A percentile compares a stretch with the other conserved stretches of the same genome.
Conservation (phyloP, 2,113 vertebrate species). For the Meriones unguiculatus region DNA sequence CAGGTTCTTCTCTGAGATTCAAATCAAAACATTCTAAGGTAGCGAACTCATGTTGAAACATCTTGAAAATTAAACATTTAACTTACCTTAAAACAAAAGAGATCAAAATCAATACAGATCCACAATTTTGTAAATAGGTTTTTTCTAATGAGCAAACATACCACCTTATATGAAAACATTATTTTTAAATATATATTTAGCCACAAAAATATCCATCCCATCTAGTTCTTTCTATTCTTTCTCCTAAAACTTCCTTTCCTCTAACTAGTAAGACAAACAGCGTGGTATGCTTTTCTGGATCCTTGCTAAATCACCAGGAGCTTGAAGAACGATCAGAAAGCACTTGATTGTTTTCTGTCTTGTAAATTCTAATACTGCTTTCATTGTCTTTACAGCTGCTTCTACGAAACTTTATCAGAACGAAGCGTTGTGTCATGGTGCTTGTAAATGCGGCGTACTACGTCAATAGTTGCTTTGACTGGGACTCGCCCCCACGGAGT, state of each 20-base stretch:
- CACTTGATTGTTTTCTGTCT: constrained; percentile 62
- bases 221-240: neutral
- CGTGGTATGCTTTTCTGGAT: constrained; percentile 59
- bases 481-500: constrained; percentile 98
- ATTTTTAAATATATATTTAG: constrained; percentile 17
- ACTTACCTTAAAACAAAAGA: constrained; percentile 30
- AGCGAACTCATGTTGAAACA: constrained; percentile 33
- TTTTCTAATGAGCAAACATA: constrained; percentile 3
- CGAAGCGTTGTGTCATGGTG: constrained; percentile 94
- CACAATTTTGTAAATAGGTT: neutral
- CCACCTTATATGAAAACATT: neutral
- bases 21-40: constrained; percentile 49
- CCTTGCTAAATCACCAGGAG: constrained; percentile 61
- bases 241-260: neutral
- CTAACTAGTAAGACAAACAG: neutral
- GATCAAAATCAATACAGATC: constrained; percentile 24
- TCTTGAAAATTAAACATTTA: constrained; percentile 39
- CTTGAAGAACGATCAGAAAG: constrained; percentile 41
- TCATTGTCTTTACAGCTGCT: constrained; percentile 90
- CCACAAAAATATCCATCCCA: constrained; percentile 3
- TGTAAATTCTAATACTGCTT: constrained; percentile 77
- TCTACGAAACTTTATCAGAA: constrained; percentile 95
- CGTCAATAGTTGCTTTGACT: constrained; percentile 98
- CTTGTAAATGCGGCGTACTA: constrained; percentile 95
- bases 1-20: constrained; percentile 3